Evolutionary conservation across 2,113 vertebrate species (phyloP), one percentile per base, ranked within the genome.

Genomic region (Colaptes auratus): DNA sequence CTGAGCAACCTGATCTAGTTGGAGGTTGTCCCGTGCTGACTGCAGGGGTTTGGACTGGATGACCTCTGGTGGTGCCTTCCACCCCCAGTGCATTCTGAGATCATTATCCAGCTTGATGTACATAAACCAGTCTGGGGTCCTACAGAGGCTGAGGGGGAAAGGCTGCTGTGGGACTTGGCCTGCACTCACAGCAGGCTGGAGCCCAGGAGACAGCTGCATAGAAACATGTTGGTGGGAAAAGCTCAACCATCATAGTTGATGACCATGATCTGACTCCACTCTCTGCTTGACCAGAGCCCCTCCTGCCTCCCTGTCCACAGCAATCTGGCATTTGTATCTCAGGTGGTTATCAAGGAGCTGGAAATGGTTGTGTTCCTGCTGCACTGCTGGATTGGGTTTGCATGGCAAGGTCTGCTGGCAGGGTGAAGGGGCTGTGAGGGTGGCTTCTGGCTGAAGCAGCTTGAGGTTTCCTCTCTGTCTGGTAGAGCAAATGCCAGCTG

Each of bases 131-230:
- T 13, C 36, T 18, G 15, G n/a, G 16, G 10, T 31, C 80, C 79
- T 71, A 74, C 64, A n/a, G 58, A 71, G 31, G 13, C 44, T 6
- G 27, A 20, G 3, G 20, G 48, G 55, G 31, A 46, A 52, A 53
- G 61, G 18, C 85, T 76, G 50, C 2, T 7, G 60, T 11, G 56
- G 33, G 64, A 16, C 48, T 48, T 25, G 5, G 53, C 11, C 65
- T 5, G 30, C 4, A 1, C 15, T n/a, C 1, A 2, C 28, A 7
- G 64, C 2, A 0, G 53, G 21, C 2, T 9, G n/a, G 42, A 46
- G 18, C 50, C 15, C 23, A 1, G 30, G 17, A 35, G 36, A 55
- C 61, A n/a, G 21, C 28, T 39, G 50, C 23, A 52, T 9, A 52
- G 50, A 25, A 12, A 24, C 50, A 52, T 52, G 24, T 25, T 52